Base-by-base conservation (phyloP, 2,888 invertebrate species). In the Lomographa bimaculata region DNA sequence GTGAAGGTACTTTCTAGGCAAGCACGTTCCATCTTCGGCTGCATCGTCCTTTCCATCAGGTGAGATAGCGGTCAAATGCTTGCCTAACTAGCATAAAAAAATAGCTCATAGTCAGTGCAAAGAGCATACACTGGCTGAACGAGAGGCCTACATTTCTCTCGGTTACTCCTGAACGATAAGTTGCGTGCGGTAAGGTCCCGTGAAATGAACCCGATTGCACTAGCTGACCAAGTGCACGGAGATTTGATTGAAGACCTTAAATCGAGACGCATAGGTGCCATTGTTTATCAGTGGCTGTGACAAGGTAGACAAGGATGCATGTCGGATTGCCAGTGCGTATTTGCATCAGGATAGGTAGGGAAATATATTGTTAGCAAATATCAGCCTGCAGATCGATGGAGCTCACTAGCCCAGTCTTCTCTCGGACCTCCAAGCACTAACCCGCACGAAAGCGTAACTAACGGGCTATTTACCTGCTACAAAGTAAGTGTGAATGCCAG, bases 231-330 rank as follows among this genome's bases (percentile, higher is more conserved):
- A n/a, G 3, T 27, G 9, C 11, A 23, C 7, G 23, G 3, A 21
- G 8, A n/a, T 12, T 14, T 12, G 8, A 17, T 27, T 16, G 2
- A 17, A 17, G 17, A 27, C 26, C 9, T 6, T 27, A 27, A 14
- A 16, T 23, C 5, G 16, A 5, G 9, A 17, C 9, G 5, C 17
- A 5, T 27, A 27, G 7, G 16, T 17, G 8, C 23, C 7, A 16
- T 8, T 25, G 7, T 12, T 26, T 16, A n/a, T 9, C 7, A 17
- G 5, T 5, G 8, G 1, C 5, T 8, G 5, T 5, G 6, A 8
- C 3, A 26, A 7, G 18, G 10, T 9, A 28, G 28, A 28, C 28
- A 28, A 5, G 17, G 28, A 28, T 18, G 28, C 17, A 28, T 6
- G 10, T 28, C 17, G 6, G n/a, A 10, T n/a, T 14, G 18, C 3